phyloP scores from a whole-genome alignment of 1,140 invertebrate species.

The Musca vetustissima region DNA sequence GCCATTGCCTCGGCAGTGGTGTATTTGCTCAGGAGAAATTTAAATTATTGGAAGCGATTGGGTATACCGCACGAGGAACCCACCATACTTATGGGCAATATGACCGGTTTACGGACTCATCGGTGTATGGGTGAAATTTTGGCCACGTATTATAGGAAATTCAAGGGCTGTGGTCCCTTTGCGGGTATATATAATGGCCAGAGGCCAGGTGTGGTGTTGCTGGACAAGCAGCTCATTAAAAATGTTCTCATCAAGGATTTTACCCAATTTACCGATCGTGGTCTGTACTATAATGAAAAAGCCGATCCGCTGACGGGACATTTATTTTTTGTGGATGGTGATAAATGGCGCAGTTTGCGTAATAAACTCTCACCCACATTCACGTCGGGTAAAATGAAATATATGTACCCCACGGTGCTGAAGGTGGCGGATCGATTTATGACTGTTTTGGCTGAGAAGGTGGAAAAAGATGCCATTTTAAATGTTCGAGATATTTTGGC shows the following conservation, averaged over 20 bases:
- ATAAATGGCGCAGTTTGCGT: slow-evolving; percentile 63
- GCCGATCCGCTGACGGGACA: slow-evolving; percentile 60
- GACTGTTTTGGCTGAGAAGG: slow-evolving; percentile 26
- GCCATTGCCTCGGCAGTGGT: slow-evolving; percentile 29
- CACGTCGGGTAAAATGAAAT: slow-evolving; percentile 65
- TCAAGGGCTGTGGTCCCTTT: slow-evolving; percentile 31
- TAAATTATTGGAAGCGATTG: slow-evolving; percentile 55
- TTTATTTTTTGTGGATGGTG: slow-evolving; percentile 59
- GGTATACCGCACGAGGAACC: slow-evolving; percentile 48
- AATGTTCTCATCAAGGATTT: slow-evolving; percentile 63
- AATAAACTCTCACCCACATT: slow-evolving; percentile 66
- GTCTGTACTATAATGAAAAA: slow-evolving; percentile 55
- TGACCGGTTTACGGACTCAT: slow-evolving; percentile 35
- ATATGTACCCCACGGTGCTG: slow-evolving; percentile 59
- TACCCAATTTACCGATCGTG: slow-evolving; percentile 59
- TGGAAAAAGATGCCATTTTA: slow-evolving; percentile 27
- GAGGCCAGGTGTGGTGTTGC: slow-evolving; percentile 34
- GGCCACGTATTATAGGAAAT: slow-evolving; percentile 31
- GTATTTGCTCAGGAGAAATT: slow-evolving; percentile 39
- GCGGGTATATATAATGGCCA: slow-evolving; percentile 38
- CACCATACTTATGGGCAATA: slow-evolving; percentile 35
- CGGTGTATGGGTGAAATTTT: slow-evolving; percentile 18
- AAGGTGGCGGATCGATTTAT: slow-evolving; percentile 44
- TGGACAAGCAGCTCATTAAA: slow-evolving; percentile 54
- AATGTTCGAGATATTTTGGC: slow-evolving; percentile 56